Conservation (phyloP, 2,888 invertebrate species). For the Colostygia pectinataria region DNA sequence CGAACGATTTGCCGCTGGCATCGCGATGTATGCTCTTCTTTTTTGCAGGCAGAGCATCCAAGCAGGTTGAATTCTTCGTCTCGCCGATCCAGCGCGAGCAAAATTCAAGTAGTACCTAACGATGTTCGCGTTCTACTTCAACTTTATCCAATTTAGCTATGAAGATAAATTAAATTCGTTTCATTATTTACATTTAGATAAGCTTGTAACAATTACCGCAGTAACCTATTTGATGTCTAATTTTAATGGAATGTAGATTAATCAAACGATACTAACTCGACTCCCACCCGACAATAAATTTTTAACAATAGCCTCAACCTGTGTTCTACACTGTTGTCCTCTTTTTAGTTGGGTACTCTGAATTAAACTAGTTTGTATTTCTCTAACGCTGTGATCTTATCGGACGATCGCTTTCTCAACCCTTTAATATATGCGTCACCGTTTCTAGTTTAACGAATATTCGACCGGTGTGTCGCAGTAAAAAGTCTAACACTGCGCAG, state of each 20-base stretch:
- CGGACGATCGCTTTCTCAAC: constrained; percentile 72
- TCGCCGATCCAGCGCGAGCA: constrained; percentile 8
- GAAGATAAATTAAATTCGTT: constrained; percentile 34
- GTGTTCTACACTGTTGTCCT: constrained; percentile 67
- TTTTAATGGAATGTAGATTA: constrained; percentile 74
- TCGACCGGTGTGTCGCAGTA: constrained; percentile 45
- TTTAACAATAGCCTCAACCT: constrained; percentile 72
- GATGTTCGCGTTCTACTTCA: not conserved
- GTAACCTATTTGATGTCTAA: constrained; percentile 69
- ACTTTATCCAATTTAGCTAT: constrained; percentile 16
- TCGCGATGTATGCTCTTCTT: constrained; percentile 48
- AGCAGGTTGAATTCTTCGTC: constrained; percentile 26
- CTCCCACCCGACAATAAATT: constrained; percentile 65
- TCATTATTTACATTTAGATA: constrained; percentile 62
- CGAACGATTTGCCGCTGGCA: constrained; percentile 68
- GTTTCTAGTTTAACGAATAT: constrained; percentile 60
- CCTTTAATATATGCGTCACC: constrained; percentile 73
- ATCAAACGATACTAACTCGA: constrained; percentile 74
- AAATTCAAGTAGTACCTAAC: constrained; percentile 7
- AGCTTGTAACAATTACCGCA: constrained; percentile 64
- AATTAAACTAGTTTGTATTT: constrained; percentile 76
- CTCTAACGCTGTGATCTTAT: constrained; percentile 67
- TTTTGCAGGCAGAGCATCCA: constrained; percentile 43
- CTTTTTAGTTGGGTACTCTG: constrained; percentile 64
- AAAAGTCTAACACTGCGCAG: constrained; percentile 48